phyloP scores from a whole-genome alignment of 2,888 invertebrate species.

The Cerastis rubricosa region DNA sequence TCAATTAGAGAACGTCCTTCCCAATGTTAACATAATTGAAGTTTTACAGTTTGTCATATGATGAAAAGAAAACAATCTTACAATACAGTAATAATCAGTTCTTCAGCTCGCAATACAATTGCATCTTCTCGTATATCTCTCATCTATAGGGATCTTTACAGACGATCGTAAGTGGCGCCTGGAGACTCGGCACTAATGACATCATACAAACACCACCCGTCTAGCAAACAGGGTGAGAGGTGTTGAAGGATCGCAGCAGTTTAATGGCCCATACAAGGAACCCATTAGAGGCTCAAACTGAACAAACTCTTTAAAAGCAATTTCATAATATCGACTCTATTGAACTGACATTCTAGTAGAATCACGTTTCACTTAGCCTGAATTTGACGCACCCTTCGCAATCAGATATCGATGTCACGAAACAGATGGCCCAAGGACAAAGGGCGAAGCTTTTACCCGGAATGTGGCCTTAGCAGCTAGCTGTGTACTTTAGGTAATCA shows the following conservation, averaged over 20 bases:
- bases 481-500: constrained; percentile 41
- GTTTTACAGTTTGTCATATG: neutral
- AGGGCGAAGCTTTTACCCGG: constrained; percentile 45
- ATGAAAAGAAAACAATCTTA: neutral
- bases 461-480: constrained; percentile 43
- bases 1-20: neutral
- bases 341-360: constrained; percentile 16
- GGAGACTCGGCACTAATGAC: constrained; percentile 35
- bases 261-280: constrained; percentile 30
- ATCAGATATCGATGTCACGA: constrained; percentile 48
- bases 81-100: neutral
- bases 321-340: constrained; percentile 1
- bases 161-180: constrained; percentile 19
- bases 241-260: constrained; percentile 21
- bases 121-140: neutral
- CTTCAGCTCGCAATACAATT: neutral
- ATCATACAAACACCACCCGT: constrained; percentile 21
- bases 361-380: constrained; percentile 44
- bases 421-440: constrained; percentile 41
- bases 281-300: constrained; percentile 25
- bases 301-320: constrained; percentile 35
- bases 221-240: constrained; percentile 24
- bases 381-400: constrained; percentile 46
- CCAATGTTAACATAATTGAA: neutral
- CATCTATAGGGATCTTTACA: neutral